Percentiles rank a stretch among this genome's conserved stretches.
These are phyloP conservation scores for Coleophora flavipennella DNA, from an alignment of 2,888 invertebrate species.

Conservation along the genomic window DNA sequence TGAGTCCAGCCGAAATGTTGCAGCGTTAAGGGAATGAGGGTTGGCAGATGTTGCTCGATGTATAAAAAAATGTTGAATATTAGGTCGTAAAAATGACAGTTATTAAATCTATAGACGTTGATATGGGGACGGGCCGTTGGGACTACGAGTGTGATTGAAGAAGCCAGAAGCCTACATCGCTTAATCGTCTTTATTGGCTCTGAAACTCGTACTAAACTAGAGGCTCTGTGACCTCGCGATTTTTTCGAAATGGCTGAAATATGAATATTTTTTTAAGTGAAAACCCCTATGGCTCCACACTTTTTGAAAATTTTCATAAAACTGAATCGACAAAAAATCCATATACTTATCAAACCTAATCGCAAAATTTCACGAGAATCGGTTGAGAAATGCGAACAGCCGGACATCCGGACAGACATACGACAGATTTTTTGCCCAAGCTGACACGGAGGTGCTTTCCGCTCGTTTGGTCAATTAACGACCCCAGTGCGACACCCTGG, in stretches of 20 bases:
- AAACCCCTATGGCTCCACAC: not conserved
- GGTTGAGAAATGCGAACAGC: too few relatives aligned
- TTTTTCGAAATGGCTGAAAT: too few relatives aligned
- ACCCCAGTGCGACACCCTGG: too few relatives aligned
- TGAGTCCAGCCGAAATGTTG: slow-evolving; percentile 45
- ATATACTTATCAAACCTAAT: too few relatives aligned
- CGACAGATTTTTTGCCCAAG: too few relatives aligned
- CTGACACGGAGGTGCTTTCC: too few relatives aligned
- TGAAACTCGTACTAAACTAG: not conserved
- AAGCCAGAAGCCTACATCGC: not conserved
- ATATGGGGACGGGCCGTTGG: not conserved
- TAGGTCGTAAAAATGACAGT: slow-evolving; percentile 39
- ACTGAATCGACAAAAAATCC: too few relatives aligned
- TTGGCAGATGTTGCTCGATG: slow-evolving; percentile 39
- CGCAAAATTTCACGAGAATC: too few relatives aligned
- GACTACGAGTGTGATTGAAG: not conserved
- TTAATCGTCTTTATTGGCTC: not conserved
- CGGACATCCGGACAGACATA: too few relatives aligned
- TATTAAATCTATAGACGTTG: slow-evolving; percentile 31
- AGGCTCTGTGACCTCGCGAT: not conserved
- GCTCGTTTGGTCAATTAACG: too few relatives aligned
- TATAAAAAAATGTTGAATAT: slow-evolving; percentile 36
- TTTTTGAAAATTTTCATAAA: not conserved
- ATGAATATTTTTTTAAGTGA: not conserved
- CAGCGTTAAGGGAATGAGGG: slow-evolving; percentile 43